These are phyloP conservation scores for Okamejei kenojei DNA, from an alignment of 2,797 vertebrate genomes.

Conservation along the genomic window DNA sequence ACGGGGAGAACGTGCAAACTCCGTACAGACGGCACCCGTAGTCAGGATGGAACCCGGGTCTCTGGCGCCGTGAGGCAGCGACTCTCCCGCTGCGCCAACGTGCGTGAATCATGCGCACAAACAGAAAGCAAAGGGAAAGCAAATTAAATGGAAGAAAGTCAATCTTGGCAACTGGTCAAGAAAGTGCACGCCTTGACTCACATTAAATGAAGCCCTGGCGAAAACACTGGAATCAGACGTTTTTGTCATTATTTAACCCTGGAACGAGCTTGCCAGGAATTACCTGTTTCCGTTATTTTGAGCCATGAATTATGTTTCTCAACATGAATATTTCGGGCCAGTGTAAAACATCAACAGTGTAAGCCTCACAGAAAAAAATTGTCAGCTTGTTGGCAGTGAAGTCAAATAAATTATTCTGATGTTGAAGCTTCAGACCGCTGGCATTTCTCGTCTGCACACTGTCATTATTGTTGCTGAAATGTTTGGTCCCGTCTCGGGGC, in stretches of 20 bases:
- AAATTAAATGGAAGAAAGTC: neutral
- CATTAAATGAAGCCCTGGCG: neutral
- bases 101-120: neutral
- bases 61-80: no score
- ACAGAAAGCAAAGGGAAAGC: neutral
- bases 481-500: neutral
- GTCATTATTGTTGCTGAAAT: neutral
- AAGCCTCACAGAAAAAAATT: neutral
- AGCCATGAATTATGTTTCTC: neutral
- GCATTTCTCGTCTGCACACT: neutral
- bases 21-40: no score
- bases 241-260: neutral
- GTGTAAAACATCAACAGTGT: neutral
- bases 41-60: no score
- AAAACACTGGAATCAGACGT: neutral
- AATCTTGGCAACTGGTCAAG: neutral
- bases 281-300: neutral
- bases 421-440: neutral
- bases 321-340: neutral
- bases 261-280: neutral
- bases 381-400: neutral
- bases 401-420: neutral
- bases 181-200: neutral
- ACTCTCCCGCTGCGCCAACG: no score
- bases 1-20: no score